phyloP scores from a whole-genome alignment of 2,797 vertebrate species.

The Amblyopsis hoosieri region DNA sequence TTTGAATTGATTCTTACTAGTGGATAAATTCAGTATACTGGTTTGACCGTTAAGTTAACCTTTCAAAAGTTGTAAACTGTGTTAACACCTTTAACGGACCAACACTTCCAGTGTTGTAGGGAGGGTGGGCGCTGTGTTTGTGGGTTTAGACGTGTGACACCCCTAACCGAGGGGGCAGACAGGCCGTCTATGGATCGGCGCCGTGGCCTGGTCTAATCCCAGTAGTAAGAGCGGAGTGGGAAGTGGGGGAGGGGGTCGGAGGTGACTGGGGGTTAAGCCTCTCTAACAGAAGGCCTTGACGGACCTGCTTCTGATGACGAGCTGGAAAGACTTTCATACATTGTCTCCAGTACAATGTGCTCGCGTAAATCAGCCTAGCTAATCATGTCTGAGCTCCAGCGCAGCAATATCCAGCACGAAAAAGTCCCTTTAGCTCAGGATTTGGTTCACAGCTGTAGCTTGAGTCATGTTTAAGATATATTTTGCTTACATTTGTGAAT shows the following conservation, averaged over 20 bases:
- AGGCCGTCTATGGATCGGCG: conserved; percentile 58
- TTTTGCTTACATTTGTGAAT: conserved; percentile 23
- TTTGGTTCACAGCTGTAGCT: conserved; percentile 36
- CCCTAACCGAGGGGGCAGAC: conserved; percentile 60
- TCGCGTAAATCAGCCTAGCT: conserved; percentile 67
- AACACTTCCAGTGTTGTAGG: neutral
- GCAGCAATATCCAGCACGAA: conserved; percentile 27
- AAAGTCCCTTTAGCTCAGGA: conserved; percentile 31
- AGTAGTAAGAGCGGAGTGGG: conserved; percentile 21
- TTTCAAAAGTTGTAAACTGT: too few relatives aligned
- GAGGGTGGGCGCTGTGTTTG: neutral
- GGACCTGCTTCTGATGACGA: conserved; percentile 66
- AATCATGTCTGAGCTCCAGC: conserved; percentile 74
- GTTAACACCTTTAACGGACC: neutral
- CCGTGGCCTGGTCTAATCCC: conserved; percentile 64
- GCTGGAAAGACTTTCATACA: conserved; percentile 62
- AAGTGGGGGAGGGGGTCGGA: neutral
- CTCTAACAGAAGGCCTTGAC: conserved; percentile 66
- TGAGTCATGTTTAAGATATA: conserved; percentile 6
- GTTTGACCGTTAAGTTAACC: too few relatives aligned
- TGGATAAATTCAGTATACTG: too few relatives aligned
- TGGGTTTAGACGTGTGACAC: conserved; percentile 31
- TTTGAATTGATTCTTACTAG: too few relatives aligned
- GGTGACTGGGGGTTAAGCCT: conserved; percentile 52
- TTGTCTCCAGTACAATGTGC: conserved; percentile 48